phyloP scores from a whole-genome alignment of 2,888 invertebrate species.

The Cacoxenus indagator region DNA sequence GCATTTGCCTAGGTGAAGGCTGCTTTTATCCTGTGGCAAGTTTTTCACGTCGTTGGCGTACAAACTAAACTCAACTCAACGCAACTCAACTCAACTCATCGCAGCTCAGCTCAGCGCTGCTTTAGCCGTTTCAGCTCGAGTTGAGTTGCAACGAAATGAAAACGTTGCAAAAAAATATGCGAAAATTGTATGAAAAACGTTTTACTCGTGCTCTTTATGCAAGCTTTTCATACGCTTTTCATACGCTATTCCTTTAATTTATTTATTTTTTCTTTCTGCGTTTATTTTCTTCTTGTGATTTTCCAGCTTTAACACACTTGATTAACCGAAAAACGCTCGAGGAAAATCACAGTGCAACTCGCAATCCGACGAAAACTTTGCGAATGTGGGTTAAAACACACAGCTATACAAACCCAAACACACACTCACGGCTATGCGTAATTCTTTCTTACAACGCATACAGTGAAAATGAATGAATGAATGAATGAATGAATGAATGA shows the following conservation, averaged over 20 bases:
- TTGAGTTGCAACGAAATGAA: background rate
- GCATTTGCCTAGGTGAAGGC: background rate
- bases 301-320: slow-evolving; percentile 26
- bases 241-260: background rate
- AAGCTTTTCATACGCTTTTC: background rate
- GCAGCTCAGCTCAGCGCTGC: background rate
- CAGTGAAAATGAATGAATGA: background rate
- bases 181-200: too few relatives aligned
- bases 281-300: background rate
- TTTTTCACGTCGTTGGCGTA: background rate
- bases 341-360: background rate
- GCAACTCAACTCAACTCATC: background rate
- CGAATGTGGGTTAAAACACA: slow-evolving; percentile 27
- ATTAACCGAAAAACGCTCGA: slow-evolving; percentile 37
- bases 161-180: too few relatives aligned
- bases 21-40: slow-evolving; percentile 10
- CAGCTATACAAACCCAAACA: background rate
- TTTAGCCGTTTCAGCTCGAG: background rate
- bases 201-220: too few relatives aligned
- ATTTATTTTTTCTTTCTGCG: background rate
- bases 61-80: background rate
- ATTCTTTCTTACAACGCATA: slow-evolving; percentile 20
- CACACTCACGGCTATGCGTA: slow-evolving; percentile 46
- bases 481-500: background rate
- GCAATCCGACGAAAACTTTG: background rate